Base-by-base conservation (phyloP, 2,888 invertebrate species). In the Trichogramma evanescens region DNA sequence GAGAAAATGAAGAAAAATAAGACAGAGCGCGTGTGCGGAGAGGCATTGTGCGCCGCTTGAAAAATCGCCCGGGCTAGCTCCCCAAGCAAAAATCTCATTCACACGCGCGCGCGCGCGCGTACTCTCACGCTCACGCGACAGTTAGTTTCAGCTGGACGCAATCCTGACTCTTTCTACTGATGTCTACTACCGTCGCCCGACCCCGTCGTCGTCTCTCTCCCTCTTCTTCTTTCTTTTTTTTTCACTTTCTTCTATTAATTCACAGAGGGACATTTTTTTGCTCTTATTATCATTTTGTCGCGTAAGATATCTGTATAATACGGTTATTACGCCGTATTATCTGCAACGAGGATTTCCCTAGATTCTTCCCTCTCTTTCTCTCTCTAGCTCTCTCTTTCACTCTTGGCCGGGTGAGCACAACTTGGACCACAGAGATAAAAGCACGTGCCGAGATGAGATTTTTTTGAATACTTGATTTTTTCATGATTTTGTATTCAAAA, bases 61-160 rank as follows among this genome's bases (percentile, higher is more conserved):
- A 56, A 59, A 62, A 62, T 56, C 50, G 46, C 46, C 50, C 42
- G 9, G 6, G 49, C 55, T 26, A 26, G 26, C 26, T 26, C 26
- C 26, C 26, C 26, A 53, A 8, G 50, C 50, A 57, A 51, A 62
- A 62, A 59, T 59, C 50, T 58, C 56, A 54, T 54, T 54, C 59
- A 7, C 50, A 53, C 26, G 26, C 26, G 26, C 26, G 26, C 26
- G 26, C 26, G 26, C 26, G 26, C 26, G 26, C 26, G 26, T 26
- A 13, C 13, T 48, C 48, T 48, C 53, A 41, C 38, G 10, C 5
- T n/a, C 48, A 10, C 4, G 3, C 52, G 49, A 53, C 50, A 40
- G 38, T 57, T 55, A 54, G 58, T 40, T 48, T 46, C 50, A 54
- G 54, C 49, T 54, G 54, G 59, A 59, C 56, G 54, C 54, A 59